These are phyloP conservation scores for Tangachromis dhanisi DNA, from an alignment of 2,113 vertebrate species.

Conservation along the genomic window DNA sequence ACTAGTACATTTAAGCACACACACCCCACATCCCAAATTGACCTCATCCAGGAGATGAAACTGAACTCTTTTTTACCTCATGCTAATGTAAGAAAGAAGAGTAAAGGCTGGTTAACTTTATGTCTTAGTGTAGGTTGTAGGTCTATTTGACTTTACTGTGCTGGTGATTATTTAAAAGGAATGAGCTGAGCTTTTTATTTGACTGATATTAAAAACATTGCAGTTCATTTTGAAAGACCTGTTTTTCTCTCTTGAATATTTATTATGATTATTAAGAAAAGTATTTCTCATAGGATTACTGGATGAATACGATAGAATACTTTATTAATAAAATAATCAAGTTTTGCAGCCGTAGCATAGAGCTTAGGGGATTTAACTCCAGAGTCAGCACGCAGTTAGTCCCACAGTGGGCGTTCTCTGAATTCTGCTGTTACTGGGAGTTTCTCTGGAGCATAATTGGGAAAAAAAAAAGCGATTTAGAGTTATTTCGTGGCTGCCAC, in stretches of 20 bases:
- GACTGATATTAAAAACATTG: not conserved
- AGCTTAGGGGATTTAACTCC: not conserved
- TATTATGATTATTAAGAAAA: not conserved
- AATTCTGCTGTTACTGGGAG: not conserved
- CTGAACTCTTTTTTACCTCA: not conserved
- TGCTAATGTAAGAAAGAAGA: not conserved
- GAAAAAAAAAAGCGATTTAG: rapidly evolving
- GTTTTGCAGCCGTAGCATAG: rapidly evolving
- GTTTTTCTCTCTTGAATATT: not conserved
- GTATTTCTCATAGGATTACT: not conserved
- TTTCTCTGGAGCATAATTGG: not conserved
- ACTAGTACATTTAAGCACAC: not conserved
- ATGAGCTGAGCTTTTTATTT: not conserved
- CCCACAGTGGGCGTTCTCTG: not conserved
- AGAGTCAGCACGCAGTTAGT: not conserved
- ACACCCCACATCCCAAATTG: not conserved
- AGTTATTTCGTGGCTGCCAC: not conserved
- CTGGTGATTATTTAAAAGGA: not conserved
- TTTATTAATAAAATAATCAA: not conserved
- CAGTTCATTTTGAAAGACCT: not conserved
- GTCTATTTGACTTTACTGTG: not conserved
- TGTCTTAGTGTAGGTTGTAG: not conserved
- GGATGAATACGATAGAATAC: not conserved
- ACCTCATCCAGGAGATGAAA: not conserved
- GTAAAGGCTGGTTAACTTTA: not conserved